Evolutionary conservation across 2,888 invertebrate genomes (phyloP), one percentile per base, ranked within the genome.

Genomic region (Lithodes maja): DNA sequence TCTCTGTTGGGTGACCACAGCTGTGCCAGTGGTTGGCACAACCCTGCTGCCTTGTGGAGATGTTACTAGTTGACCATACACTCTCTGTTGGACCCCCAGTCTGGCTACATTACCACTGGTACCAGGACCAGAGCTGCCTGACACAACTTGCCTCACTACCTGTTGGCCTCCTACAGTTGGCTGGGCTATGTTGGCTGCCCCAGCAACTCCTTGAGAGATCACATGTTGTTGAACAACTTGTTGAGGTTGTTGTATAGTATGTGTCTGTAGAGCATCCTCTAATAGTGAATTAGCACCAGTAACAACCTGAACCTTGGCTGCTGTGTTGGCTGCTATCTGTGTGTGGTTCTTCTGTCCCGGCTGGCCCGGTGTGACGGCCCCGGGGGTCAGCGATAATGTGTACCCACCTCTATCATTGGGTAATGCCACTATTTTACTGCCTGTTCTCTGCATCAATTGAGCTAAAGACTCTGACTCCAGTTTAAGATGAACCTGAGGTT

Each of bases 341-440:
- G 86, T 49, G 33, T 33, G 33, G 75, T 81, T 61, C 52, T 77
- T 87, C 77, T 87, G 90, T 50, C 80, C 85, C 81, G 74, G 69
- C 71, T 90, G 90, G 53, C 87, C 87, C 50, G 86, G 86, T 15
- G 83, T 54, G n/a, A 87, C 88, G 2, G 81, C 91, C 9, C 90
- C 75, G 15, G 90, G 85, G 75, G 89, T 90, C 52, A 90, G 83
- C 9, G 91, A 91, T 15, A 91, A 85, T 54, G 87, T 90, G 68
- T 91, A 91, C 3, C 91, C 91, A 33, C 91, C 91, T 81, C 87
- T 69, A 12, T 86, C 90, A 86, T 90, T 90, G 12, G 91, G 91
- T 52, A 91, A 85, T n/a, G 91, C 91, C 49, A 91, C 90, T 33
- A 91, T 89, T 33, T 90, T 85, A 33, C 90, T 87, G 0, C 90